A percentile compares a stretch with the other conserved stretches of the same genome.
phyloP scores from a whole-genome alignment of 2,888 invertebrate species.

The Cerastis leucographa region DNA sequence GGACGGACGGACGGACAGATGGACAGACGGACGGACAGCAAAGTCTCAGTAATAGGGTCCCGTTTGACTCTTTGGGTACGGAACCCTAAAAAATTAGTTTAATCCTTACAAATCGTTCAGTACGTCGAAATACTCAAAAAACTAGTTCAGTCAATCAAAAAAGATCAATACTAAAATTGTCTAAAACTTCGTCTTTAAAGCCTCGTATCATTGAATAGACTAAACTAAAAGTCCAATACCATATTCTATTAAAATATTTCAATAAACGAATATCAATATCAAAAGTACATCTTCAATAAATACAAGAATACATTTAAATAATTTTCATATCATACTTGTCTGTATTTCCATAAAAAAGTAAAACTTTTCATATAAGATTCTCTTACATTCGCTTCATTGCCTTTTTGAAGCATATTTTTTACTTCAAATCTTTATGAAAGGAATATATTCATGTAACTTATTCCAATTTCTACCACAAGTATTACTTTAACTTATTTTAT shows the following conservation, averaged over 20 bases:
- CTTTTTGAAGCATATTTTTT: slow-evolving; percentile 52
- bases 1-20: too few relatives aligned
- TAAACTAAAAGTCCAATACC: neutral
- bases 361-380: slow-evolving; percentile 45
- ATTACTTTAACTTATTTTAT: slow-evolving; percentile 42
- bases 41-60: too few relatives aligned
- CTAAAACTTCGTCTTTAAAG: neutral
- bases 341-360: slow-evolving; percentile 37
- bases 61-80: too few relatives aligned
- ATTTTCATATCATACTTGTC: slow-evolving; percentile 31
- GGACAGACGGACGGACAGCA: too few relatives aligned
- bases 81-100: too few relatives aligned
- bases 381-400: slow-evolving; percentile 35
- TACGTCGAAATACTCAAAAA: neutral
- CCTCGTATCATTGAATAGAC: neutral
- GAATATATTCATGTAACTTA: slow-evolving; percentile 56
- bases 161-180: neutral
- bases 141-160: neutral
- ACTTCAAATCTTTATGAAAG: slow-evolving; percentile 46
- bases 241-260: slow-evolving; percentile 5
- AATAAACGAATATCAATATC: slow-evolving; percentile 1
- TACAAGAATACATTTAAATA: slow-evolving; percentile 37
- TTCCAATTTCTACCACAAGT: slow-evolving; percentile 21
- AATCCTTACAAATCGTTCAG: neutral
- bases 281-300: slow-evolving; percentile 20